A percentile compares a stretch with the other conserved stretches of the same genome.
phyloP scores from a whole-genome alignment of 2,797 vertebrate genomes.

The Sebastiscus tertius region DNA sequence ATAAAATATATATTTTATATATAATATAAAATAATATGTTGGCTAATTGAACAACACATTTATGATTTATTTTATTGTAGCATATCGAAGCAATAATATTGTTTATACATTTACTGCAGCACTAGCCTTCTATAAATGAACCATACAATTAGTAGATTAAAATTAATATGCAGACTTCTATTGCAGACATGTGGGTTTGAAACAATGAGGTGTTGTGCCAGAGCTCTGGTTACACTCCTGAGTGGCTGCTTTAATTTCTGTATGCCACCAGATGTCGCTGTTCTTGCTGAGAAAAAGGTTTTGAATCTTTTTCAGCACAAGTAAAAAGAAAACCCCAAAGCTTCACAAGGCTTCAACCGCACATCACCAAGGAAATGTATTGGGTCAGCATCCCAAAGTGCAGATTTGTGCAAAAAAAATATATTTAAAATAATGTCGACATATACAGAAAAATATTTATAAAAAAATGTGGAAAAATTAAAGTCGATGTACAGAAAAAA shows the following conservation, averaged over 20 bases:
- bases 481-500: too few relatives aligned
- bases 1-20: too few relatives aligned
- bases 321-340: not conserved
- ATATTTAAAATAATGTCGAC: too few relatives aligned
- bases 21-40: not conserved
- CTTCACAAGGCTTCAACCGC: too few relatives aligned
- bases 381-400: not conserved
- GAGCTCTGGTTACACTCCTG: accelerated
- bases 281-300: not conserved
- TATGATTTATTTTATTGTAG: not conserved
- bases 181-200: not conserved
- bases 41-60: not conserved
- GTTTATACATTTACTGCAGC: not conserved
- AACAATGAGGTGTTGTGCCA: not conserved
- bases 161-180: not conserved
- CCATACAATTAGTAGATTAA: not conserved
- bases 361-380: not conserved
- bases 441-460: too few relatives aligned
- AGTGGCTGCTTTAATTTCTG: not conserved
- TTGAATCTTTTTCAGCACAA: not conserved
- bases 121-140: not conserved
- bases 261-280: not conserved
- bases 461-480: too few relatives aligned
- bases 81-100: not conserved
- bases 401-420: not conserved